These are phyloP conservation scores for Philereme transversata DNA, from an alignment of 2,888 invertebrate species.

Conservation along the genomic window DNA sequence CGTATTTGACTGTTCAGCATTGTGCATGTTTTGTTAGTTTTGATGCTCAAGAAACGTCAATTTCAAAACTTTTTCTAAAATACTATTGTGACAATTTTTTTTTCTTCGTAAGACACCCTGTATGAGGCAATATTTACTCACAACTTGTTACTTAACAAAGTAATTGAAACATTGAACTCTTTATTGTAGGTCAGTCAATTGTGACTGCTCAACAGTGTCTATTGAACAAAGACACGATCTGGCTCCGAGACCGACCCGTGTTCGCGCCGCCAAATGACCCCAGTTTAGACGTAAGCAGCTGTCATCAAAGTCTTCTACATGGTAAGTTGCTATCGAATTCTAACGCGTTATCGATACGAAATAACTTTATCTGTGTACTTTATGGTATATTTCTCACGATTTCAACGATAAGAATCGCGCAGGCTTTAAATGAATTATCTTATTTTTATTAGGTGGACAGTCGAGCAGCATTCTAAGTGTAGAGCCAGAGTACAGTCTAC, in stretches of 20 bases:
- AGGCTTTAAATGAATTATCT: constrained; percentile 13
- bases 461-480: constrained; percentile 75
- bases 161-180: constrained; percentile 65
- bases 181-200: constrained; percentile 78
- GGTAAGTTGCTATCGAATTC: constrained; percentile 53
- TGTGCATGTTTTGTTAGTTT: no score
- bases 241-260: constrained; percentile 75
- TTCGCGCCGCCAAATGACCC: constrained; percentile 70
- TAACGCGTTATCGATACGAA: constrained; percentile 19
- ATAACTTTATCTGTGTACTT: constrained; percentile 35
- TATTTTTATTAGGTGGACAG: constrained; percentile 64
- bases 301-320: constrained; percentile 77
- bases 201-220: constrained; percentile 79
- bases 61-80: no score
- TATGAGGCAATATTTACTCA: constrained; percentile 20
- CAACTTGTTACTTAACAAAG: constrained; percentile 21
- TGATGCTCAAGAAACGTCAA: no score
- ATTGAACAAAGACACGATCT: constrained; percentile 81
- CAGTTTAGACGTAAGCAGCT: constrained; percentile 68
- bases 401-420: constrained; percentile 27
- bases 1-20: no score
- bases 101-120: constrained; percentile 4
- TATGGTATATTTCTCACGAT: constrained; percentile 54
- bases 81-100: no score
- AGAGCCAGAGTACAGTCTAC: constrained; percentile 78